Conservation (phyloP, 1,140 invertebrate species). For the Dendrolimus kikuchii region DNA sequence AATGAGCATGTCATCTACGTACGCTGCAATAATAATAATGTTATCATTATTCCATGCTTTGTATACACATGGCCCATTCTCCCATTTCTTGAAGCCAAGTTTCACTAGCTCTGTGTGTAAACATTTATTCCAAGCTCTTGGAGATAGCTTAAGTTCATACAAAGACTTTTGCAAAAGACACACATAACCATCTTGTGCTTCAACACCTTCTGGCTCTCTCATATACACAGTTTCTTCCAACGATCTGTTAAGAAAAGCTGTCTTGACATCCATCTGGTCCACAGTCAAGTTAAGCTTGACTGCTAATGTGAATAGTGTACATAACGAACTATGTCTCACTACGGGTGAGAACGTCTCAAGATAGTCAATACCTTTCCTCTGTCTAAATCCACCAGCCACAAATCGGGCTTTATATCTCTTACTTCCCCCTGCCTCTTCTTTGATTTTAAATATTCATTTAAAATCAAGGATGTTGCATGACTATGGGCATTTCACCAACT, state of each 20-base stretch:
- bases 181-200: neutral
- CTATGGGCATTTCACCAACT: neutral
- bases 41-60: neutral
- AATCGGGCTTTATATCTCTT: conserved; percentile 1
- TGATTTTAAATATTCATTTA: neutral
- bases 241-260: too few relatives aligned
- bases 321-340: neutral
- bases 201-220: conserved; percentile 1
- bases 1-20: too few relatives aligned
- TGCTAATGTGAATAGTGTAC: neutral
- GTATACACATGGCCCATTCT: conserved; percentile 5
- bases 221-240: neutral
- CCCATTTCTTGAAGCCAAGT: conserved; percentile 1
- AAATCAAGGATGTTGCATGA: conserved; percentile 2
- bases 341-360: neutral
- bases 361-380: neutral
- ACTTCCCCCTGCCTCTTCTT: conserved; percentile 1
- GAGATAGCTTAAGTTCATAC: conserved; percentile 1
- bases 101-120: neutral
- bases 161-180: neutral
- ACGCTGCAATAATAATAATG: too few relatives aligned
- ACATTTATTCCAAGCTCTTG: conserved; percentile 1
- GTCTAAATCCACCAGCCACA: conserved; percentile 1
- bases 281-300: neutral
- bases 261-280: too few relatives aligned